Base-by-base conservation (phyloP, 1,140 invertebrate genomes). In the Drosophila chauvacae region DNA sequence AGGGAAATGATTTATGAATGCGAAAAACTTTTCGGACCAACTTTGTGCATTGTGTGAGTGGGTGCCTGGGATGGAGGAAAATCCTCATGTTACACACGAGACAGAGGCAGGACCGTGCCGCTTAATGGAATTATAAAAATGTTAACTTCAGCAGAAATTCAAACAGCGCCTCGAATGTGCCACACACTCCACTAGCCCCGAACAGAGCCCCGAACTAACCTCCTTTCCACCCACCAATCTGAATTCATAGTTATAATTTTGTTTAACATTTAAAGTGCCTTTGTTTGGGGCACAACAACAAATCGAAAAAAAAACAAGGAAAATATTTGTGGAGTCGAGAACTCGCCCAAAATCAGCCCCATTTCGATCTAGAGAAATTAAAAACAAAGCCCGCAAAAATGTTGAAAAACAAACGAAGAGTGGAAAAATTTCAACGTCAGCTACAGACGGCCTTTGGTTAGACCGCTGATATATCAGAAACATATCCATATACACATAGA, bases 71-170 rank as follows among this genome's bases (percentile, higher is more conserved):
- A 48, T 66, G 45, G 56, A 10, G 14, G 16, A 14, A 72, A 80
- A 71, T 71, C 69, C 70, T 86, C 77, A 53, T 80, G 84, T 87
- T 87, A 86, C 83, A 73, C 71, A 87, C 45, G 20, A 42, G 37
- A 72, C n/a, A 44, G 53, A 42, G 65, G 48, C 69, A 48, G 65
- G 44, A 59, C 51, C 72, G 30, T 56, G 35, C 48, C 76, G 84
- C 84, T 87, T 87, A 87, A 87, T 87, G 84, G 84, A 87, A 87
- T 87, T 87, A 87, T 87, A 87, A 87, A 87, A 87, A 87, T 87
- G 84, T 88, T 87, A 87, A 87, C 84, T 87, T 87, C 84, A 87
- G 84, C 84, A 87, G 55, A 87, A 87, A 87, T 87, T 88, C 84
- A 87, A 87, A 87, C 83, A 87, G 69, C 61, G 80, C 77, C 80